Evolutionary conservation across 2,888 invertebrate species (phyloP), one percentile per base, ranked within the genome.

Genomic region (Epinotia brunnichana): DNA sequence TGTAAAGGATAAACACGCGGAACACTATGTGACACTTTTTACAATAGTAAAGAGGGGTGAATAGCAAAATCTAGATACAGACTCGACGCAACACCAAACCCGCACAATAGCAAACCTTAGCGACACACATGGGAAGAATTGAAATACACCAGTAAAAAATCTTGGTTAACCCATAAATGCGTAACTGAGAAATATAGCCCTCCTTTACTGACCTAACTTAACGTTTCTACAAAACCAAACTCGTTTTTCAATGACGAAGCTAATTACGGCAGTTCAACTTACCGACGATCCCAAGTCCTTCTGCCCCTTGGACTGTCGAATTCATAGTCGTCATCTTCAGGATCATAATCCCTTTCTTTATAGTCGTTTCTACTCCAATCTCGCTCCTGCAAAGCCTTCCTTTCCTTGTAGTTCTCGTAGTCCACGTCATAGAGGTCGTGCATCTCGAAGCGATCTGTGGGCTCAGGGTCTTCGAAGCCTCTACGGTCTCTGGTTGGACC

Each of bases 321-420:
- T 69, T 92, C 92, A 73, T 82, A 89, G 63, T 92, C 92, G 4
- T 92, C 92, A 73, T 92, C 92, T 73, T 91, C 91, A 2, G 91
- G 92, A 74, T 92, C 92, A 51, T 92, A 92, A 1, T 88, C 91
- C 2, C 85, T 82, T 68, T 91, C 91, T 67, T 87, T 82, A 19
- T 81, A 79, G 2, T 82, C 83, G 29, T 82, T 81, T 48, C 82
- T 82, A 61, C 85, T 84, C 64, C 51, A 64, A 35, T 82, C 79
- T 24, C 78, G 76, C 11, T 84, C 86, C 74, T 90, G 89, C 39
- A 85, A 21, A 76, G 90, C 82, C 75, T 85, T 92, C 80, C 79
- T 90, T 81, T 95, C 95, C 48, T 91, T 91, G 74, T 94, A 94
- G 51, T 92, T 92, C 69, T 92, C 91, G 70, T 87, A 91, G 60